phyloP scores from a whole-genome alignment of 2,888 invertebrate genomes.

The Anthophora plumipes region DNA sequence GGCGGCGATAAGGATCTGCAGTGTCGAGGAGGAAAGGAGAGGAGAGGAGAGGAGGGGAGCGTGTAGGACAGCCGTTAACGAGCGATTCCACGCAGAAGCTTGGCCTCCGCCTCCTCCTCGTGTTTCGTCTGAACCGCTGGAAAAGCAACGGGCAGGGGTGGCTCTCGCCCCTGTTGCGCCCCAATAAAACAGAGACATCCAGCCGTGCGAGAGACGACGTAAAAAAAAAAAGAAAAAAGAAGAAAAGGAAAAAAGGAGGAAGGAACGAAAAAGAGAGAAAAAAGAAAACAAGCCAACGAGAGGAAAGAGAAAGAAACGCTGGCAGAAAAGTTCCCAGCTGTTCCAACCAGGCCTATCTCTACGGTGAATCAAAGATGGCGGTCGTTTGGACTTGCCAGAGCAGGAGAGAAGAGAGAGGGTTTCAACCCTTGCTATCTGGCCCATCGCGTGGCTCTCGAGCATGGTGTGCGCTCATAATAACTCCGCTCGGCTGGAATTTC shows the following conservation, averaged over 20 bases:
- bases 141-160: constrained; percentile 25
- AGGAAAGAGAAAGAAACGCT: constrained; percentile 40
- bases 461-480: constrained; percentile 60
- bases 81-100: constrained; percentile 71
- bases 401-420: constrained; percentile 57
- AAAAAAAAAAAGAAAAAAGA: background rate
- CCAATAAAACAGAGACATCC: constrained; percentile 18
- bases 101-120: constrained; percentile 29
- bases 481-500: constrained; percentile 56
- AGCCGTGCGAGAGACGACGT: background rate
- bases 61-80: constrained; percentile 76
- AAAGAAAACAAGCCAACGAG: constrained; percentile 27
- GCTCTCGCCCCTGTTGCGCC: constrained; percentile 47
- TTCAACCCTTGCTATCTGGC: constrained; percentile 83
- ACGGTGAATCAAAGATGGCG: constrained; percentile 81
- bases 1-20: constrained; percentile 72
- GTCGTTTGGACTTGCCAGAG: constrained; percentile 49
- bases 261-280: constrained; percentile 4
- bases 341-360: constrained; percentile 76
- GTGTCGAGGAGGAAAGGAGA: constrained; percentile 67
- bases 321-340: constrained; percentile 82
- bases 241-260: background rate
- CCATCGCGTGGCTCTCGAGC: constrained; percentile 71
- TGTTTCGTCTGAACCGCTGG: background rate
- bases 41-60: constrained; percentile 63